Conservation (phyloP, 2,888 invertebrate genomes). For the Cordilura impudica region DNA sequence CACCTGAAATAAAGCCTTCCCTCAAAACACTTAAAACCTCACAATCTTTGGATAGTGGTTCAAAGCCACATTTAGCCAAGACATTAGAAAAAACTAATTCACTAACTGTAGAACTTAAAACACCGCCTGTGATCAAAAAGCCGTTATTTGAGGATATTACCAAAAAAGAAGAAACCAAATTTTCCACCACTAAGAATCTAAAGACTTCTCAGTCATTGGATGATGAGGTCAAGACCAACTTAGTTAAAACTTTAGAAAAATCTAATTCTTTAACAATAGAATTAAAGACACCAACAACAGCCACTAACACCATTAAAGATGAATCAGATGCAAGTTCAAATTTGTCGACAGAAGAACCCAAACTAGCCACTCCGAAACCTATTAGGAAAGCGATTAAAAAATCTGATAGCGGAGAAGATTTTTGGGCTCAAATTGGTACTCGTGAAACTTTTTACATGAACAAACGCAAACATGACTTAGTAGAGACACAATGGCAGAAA, state of each 20-base stretch:
- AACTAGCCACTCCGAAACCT: conserved; percentile 71
- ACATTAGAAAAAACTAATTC: not conserved
- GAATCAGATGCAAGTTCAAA: not conserved
- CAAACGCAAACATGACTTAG: conserved; percentile 80
- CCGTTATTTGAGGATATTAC: not conserved
- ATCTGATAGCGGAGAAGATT: conserved; percentile 79
- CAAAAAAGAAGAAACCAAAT: not conserved
- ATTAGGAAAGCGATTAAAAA: conserved; percentile 69
- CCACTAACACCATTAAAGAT: conserved; percentile 18
- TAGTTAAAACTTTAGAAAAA: conserved; percentile 13
- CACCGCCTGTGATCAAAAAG: not conserved
- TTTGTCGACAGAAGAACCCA: not conserved
- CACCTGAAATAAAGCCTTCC: not conserved
- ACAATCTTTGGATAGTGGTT: not conserved
- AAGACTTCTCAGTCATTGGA: conserved; percentile 22
- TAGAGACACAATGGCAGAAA: conserved; percentile 74
- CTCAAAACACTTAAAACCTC: not conserved
- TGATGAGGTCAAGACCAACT: not conserved
- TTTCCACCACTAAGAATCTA: not conserved
- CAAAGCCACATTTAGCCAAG: not conserved
- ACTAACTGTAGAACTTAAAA: not conserved
- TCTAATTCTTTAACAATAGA: conserved; percentile 11
- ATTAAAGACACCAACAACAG: conserved; percentile 16
- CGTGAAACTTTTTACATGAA: conserved; percentile 83
- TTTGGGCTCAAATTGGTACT: conserved; percentile 83